Conservation (phyloP, 2,113 vertebrate species). For the Catharus fuscescens region DNA sequence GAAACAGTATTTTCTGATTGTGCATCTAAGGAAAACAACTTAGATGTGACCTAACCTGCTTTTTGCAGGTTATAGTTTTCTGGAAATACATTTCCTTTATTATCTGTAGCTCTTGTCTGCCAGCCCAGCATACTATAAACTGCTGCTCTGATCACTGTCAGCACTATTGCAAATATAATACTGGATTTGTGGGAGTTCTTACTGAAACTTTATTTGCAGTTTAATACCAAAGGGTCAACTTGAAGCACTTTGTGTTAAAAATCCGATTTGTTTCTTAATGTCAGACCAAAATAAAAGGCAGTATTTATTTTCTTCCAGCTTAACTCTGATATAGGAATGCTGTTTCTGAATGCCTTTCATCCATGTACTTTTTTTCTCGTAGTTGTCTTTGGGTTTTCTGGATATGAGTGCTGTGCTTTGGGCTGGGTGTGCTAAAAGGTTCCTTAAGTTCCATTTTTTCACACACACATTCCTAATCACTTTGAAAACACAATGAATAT, state of each 20-base stretch:
- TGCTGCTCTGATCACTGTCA: background rate
- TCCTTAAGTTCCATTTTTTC: background rate
- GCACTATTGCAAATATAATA: background rate
- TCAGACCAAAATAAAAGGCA: background rate
- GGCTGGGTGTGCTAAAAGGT: background rate
- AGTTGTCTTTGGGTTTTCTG: background rate
- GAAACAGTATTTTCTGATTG: background rate
- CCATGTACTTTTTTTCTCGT: background rate
- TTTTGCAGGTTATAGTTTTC: background rate
- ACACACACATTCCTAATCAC: background rate
- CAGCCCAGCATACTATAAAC: background rate
- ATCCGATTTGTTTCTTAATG: background rate
- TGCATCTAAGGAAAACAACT: background rate
- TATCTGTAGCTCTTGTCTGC: background rate
- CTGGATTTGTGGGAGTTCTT: background rate
- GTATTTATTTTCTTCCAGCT: background rate
- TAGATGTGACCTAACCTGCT: background rate
- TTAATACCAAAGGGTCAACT: background rate
- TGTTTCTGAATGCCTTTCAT: background rate
- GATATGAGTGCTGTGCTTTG: background rate
- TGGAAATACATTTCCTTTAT: background rate
- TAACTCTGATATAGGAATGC: background rate
- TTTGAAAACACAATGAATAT: conserved; percentile 39
- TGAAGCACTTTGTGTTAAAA: background rate
- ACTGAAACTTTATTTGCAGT: background rate